A percentile compares a stretch with the other conserved stretches of the same genome.
These are phyloP conservation scores for Anguilla japonica DNA, from an alignment of 2,113 vertebrate genomes.

Conservation along the genomic window DNA sequence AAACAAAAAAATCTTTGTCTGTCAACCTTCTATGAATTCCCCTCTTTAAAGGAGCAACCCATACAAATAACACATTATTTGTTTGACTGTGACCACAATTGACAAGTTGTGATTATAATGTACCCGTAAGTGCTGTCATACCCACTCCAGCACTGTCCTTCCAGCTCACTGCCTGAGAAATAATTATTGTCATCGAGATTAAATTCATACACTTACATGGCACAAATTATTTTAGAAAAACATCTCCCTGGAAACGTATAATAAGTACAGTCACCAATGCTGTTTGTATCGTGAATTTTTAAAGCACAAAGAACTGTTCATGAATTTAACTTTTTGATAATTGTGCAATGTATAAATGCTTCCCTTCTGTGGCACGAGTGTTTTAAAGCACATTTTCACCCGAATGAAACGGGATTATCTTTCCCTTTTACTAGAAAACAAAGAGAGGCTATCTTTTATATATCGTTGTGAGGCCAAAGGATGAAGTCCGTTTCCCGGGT, in stretches of 20 bases:
- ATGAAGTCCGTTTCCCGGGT: slow-evolving; percentile 99
- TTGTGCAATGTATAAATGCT: neutral
- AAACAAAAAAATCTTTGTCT: too few relatives aligned
- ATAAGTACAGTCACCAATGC: neutral
- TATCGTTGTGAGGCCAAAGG: slow-evolving; percentile 98
- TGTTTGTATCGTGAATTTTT: neutral
- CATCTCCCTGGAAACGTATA: neutral
- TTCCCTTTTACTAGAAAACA: slow-evolving; percentile 98
- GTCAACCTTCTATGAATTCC: too few relatives aligned
- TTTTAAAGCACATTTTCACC: slow-evolving; percentile 62
- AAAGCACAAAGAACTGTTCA: neutral
- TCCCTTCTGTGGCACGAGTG: neutral
- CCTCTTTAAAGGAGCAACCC: too few relatives aligned
- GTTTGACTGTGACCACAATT: neutral
- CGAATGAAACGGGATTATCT: slow-evolving; percentile 94
- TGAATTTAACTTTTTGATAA: neutral
- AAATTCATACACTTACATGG: too few relatives aligned
- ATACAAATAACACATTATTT: neutral
- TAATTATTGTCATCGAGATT: too few relatives aligned
- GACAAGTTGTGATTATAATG: neutral
- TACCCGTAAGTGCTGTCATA: slow-evolving; percentile 96
- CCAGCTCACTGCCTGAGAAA: too few relatives aligned
- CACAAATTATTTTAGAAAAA: too few relatives aligned
- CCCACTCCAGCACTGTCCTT: too few relatives aligned
- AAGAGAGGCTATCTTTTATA: slow-evolving; percentile 98